These are phyloP conservation scores for Battus philenor DNA, from an alignment of 1,140 invertebrate genomes.

Conservation along the genomic window DNA sequence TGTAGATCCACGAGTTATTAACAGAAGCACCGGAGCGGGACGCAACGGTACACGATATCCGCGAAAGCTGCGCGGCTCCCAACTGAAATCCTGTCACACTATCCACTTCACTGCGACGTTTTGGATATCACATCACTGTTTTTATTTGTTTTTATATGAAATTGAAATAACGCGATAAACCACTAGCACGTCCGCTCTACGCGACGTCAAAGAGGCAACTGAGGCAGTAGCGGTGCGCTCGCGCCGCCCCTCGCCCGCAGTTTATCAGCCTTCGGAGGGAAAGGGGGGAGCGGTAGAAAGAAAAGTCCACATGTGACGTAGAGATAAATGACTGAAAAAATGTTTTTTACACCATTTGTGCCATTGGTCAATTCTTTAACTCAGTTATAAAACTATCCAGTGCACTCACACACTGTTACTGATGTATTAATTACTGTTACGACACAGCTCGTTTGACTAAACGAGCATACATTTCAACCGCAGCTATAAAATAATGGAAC, in stretches of 20 bases:
- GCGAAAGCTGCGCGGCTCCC: conserved; percentile 21
- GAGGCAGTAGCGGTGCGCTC: conserved; percentile 47
- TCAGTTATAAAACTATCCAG: too few relatives aligned
- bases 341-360: conserved; percentile 22
- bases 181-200: conserved; percentile 35
- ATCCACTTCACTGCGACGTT: conserved; percentile 17
- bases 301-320: conserved; percentile 60
- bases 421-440: too few relatives aligned
- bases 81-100: conserved; percentile 27
- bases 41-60: conserved; percentile 49
- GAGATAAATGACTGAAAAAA: conserved; percentile 50
- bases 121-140: conserved; percentile 37
- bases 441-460: too few relatives aligned
- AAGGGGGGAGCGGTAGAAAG: conserved; percentile 28
- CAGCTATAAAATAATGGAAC: too few relatives aligned
- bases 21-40: conserved; percentile 55
- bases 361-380: too few relatives aligned
- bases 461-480: too few relatives aligned
- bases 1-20: conserved; percentile 65
- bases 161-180: conserved; percentile 11
- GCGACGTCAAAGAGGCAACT: conserved; percentile 39
- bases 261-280: conserved; percentile 65
- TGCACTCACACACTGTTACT: too few relatives aligned
- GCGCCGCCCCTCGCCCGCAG: conserved; percentile 46
- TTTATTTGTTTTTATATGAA: conserved; percentile 14